Evolutionary conservation across 2,113 vertebrate species (phyloP), one percentile per base, ranked within the genome.

Genomic region (Verasper variegatus): DNA sequence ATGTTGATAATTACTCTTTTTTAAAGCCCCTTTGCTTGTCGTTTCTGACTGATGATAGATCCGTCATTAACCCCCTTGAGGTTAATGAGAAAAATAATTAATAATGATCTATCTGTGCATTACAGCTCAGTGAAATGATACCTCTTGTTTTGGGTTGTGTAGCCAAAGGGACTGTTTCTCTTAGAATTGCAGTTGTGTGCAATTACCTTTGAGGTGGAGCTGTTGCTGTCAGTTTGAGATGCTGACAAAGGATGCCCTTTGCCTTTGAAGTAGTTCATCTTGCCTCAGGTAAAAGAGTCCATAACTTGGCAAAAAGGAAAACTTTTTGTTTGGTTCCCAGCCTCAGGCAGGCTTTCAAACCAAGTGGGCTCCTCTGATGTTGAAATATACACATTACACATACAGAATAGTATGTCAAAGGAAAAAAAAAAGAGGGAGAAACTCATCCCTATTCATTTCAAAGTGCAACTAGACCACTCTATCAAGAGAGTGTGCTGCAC

Each of bases 241-340:
- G 82, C 90, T 90, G 86, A 88, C 88, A 88, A 86, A 92, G 54
- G 74, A 84, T 76, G 82, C 82, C 87, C 89, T 93, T 81, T 82
- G 77, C 78, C 86, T 92, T 92, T 91, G 89, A 92, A 87, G 86
- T 81, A 45, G 66, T 80, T 86, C 82, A 82, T 86, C 86, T 91
- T 74, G 90, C 90, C 92, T 87, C 83, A 86, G 90, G 91, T 92
- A 77, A 91, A 79, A 88, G 71, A 87, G 84, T 70, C 79, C 78
- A 76, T n/a, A 85, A 88, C 81, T 89, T 78, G 79, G 81, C 57
- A 84, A 89, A 91, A 85, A 81, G 84, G 69, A 87, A 89, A 93
- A 90, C 59, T 86, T 91, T 91, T 90, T 86, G 82, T 89, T 80
- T 87, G 78, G 80, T 91, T 91, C 63, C 72, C 73, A 73, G 85